These are phyloP conservation scores for Crenichthys baileyi DNA, from an alignment of 2,797 vertebrate species.

Conservation along the genomic window DNA sequence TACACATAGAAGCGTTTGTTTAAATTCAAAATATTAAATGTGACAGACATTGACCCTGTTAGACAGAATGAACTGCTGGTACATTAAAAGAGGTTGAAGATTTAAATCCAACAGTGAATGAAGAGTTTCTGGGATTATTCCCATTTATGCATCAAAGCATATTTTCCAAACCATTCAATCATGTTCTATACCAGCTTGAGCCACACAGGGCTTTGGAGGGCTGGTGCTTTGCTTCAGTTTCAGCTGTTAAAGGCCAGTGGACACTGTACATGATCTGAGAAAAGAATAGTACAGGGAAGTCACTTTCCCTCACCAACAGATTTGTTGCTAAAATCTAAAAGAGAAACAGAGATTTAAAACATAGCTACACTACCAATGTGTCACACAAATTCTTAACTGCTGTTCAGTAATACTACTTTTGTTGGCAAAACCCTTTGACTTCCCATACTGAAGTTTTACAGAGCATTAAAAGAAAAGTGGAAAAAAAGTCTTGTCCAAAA, in stretches of 20 bases:
- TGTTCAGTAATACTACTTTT: conserved; percentile 4
- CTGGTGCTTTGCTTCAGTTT: no score
- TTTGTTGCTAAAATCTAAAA: conserved; percentile 22
- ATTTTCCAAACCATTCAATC: no score
- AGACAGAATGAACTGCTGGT: no score
- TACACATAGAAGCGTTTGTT: no score
- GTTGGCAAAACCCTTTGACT: conserved; percentile 14
- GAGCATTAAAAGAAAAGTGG: not conserved
- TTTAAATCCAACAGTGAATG: no score
- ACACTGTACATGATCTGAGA: not conserved
- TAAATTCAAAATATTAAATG: no score
- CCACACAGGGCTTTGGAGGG: no score
- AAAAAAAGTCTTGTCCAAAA: conserved; percentile 17
- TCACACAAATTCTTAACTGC: not conserved
- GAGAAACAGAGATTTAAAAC: conserved; percentile 5
- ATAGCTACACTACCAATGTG: conserved; percentile 4
- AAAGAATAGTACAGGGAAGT: not conserved
- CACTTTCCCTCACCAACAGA: not conserved
- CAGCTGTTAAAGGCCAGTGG: not conserved
- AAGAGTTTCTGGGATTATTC: no score
- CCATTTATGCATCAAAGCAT: no score
- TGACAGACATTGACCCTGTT: no score
- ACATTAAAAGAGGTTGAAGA: no score
- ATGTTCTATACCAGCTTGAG: no score
- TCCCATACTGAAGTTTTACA: conserved; percentile 31